Evolutionary conservation across 2,113 vertebrate genomes (phyloP), one percentile per base, ranked within the genome.

Genomic region (Podiceps cristatus): DNA sequence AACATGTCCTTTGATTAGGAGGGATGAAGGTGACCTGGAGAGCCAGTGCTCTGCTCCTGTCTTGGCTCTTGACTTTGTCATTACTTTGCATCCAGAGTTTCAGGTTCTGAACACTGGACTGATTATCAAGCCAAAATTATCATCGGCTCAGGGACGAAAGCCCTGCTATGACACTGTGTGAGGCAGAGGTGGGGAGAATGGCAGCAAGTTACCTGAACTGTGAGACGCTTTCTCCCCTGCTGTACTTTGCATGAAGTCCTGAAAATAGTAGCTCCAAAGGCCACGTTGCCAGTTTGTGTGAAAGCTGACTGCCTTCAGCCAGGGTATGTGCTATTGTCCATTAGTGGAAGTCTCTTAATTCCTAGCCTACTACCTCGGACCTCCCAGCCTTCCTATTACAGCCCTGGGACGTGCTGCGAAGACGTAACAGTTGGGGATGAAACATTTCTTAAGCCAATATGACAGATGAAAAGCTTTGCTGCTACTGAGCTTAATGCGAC

Each of bases 161-260:
- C 42, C 3, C 27, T 0, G 0, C 37, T 45, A 0, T 8, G 55
- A 40, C 35, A 18, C 50, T 5, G 29, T 9, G 37, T 42, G 6
- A 29, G 80, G 58, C 62, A 75, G 56, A 27, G 53, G 11, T 13
- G 53, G 45, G 31, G 49, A 71, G 12, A 44, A 7, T 5, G 63
- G 58, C 63, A 64, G 53, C 7, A 5, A 35, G 42, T 37, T 67
- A 24, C 18, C 53, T 24, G 25, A 37, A 7, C 52, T 20, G 27
- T 0, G 14, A 29, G 69, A 1, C 18, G 79, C 71, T 68, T 42
- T 79, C 47, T 56, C 24, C 27, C 14, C 28, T 47, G 40, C 40
- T 69, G n/a, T 2, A 7, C 33, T 23, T 79, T 23, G 31, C 23
- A 7, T 45, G 24, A 31, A 56, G 40, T 11, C 29, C 44, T 77